Conservation (phyloP, 2,113 vertebrate species). For the Rousettus leschenaultii region DNA sequence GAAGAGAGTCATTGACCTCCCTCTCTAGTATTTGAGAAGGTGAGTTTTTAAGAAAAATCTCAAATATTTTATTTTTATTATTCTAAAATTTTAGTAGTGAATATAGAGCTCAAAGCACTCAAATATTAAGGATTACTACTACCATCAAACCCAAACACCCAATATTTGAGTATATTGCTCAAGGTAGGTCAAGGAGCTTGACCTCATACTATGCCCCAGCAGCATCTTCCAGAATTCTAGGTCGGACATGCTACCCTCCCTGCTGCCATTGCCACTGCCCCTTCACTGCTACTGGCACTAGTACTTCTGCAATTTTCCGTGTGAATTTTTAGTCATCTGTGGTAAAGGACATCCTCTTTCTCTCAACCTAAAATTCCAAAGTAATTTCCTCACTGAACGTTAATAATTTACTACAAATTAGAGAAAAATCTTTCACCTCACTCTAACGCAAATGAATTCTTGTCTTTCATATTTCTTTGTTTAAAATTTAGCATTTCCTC, state of each 20-base stretch:
- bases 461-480: not conserved
- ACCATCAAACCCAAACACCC: accelerated
- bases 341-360: not conserved
- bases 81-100: not conserved
- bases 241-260: not conserved
- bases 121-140: not conserved
- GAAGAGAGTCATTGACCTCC: not conserved
- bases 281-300: not conserved
- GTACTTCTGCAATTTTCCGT: accelerated
- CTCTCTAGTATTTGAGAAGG: not conserved
- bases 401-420: not conserved
- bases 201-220: accelerated
- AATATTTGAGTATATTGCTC: not conserved
- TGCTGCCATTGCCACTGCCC: accelerated
- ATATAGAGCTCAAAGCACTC: not conserved
- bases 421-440: not conserved
- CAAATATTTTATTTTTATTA: not conserved
- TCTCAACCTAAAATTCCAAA: not conserved
- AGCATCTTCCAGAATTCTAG: not conserved
- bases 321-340: not conserved
- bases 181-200: not conserved
- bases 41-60: not conserved
- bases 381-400: not conserved
- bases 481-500: not conserved
- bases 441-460: not conserved